A percentile compares a stretch with the other conserved stretches of the same genome.
These are phyloP conservation scores for Misgurnus mizolepis DNA, from an alignment of 2,113 vertebrate genomes.

Conservation along the genomic window DNA sequence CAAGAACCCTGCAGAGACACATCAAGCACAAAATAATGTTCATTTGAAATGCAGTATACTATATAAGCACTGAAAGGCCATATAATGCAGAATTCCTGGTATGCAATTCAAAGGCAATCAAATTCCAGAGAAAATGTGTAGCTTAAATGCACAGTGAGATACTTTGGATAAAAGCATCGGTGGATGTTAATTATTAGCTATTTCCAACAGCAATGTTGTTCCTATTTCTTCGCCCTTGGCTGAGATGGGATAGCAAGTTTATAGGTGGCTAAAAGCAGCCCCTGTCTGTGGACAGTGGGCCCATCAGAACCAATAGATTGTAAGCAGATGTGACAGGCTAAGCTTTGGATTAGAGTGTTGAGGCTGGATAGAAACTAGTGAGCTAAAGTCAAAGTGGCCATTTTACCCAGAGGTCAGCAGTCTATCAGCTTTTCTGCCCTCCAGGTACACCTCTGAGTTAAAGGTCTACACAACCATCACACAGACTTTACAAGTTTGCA, in stretches of 20 bases:
- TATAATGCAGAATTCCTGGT: too few relatives aligned
- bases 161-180: too few relatives aligned
- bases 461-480: neutral
- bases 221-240: neutral
- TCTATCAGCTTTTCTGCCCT: constrained; percentile 36
- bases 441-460: constrained; percentile 28
- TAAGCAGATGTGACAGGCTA: constrained; percentile 44
- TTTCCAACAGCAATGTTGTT: neutral
- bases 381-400: constrained; percentile 43
- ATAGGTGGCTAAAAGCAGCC: neutral
- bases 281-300: constrained; percentile 21
- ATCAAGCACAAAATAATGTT: neutral
- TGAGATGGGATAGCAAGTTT: neutral
- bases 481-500: neutral
- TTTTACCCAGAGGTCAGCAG: constrained; percentile 41
- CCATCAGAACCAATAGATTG: constrained; percentile 36
- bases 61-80: too few relatives aligned
- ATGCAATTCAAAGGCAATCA: too few relatives aligned
- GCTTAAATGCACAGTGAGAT: too few relatives aligned
- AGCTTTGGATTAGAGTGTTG: constrained; percentile 47
- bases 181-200: neutral
- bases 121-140: too few relatives aligned
- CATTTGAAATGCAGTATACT: neutral
- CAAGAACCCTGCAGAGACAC: constrained; percentile 68
- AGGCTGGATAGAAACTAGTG: constrained; percentile 17